Base-by-base conservation (phyloP, 2,797 vertebrate species). In the Platalea minor region DNA sequence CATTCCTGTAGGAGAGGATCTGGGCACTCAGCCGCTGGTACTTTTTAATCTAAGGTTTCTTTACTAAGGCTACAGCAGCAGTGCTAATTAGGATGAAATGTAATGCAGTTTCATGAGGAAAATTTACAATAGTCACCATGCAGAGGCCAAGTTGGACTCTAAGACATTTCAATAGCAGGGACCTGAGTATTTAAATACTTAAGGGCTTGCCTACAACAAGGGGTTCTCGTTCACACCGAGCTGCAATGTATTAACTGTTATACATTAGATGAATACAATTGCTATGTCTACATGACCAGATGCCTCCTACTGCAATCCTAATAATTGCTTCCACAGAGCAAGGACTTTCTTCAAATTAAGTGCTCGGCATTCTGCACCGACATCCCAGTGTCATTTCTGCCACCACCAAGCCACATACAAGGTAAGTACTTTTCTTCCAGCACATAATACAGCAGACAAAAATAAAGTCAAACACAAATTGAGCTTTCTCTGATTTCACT, bases 171-270 rank as follows among this genome's bases (percentile, higher is more conserved):
- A 91, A 10, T 17, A 35, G 64, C 75, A 68, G 78, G 46, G 50
- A 72, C 45, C 57, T 53, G 76, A 43, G 85, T 78, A 91, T 96
- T 95, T 91, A 92, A 97, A 96, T 64, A 46, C 92, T 96, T 94
- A 46, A 93, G 61, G 75, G 68, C 81, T 91, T 59, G 73, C 73
- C 81, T 91, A 46, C 87, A 85, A 88, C 85, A 78, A 89, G 89
- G 68, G 46, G 45, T 33, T 84, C 89, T 54, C n/a, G 72, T 53
- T 95, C 96, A 78, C 50, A 51, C 87, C 51, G 95, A 88, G 94
- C 82, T 80, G 76, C 82, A 72, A 8, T 11, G 50, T 70, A 93
- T 89, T 91, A 94, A 75, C 53, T 33, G 56, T 23, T 83, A 28
- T 1, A 64, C 50, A 54, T 54, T 35, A 78, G 45, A 80, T 43